Conservation (phyloP, 2,797 vertebrate species). For the Oophaga sylvatica region DNA sequence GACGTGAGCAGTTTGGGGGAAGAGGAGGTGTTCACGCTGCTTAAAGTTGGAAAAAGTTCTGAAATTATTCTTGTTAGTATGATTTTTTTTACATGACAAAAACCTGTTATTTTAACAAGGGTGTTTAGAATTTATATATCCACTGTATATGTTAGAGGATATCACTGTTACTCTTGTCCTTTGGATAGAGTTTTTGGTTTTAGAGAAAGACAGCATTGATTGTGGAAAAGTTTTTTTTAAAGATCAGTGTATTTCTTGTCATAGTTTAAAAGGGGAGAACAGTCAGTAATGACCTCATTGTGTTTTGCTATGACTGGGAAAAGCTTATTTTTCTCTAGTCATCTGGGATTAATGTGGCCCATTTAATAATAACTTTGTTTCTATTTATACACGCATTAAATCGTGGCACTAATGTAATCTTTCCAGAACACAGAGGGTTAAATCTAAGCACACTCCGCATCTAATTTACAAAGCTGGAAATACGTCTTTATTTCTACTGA, state of each 20-base stretch:
- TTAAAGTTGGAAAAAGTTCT: no score
- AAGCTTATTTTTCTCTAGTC: conserved; percentile 14
- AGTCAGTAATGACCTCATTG: not conserved
- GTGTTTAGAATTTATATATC: no score
- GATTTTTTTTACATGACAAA: no score
- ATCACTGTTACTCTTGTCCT: not conserved
- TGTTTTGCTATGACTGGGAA: conserved; percentile 4
- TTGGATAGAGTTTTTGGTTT: not conserved
- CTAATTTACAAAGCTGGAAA: not conserved
- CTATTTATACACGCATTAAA: conserved; percentile 38
- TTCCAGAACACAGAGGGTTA: not conserved
- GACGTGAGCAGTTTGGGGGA: no score
- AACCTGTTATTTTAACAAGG: no score
- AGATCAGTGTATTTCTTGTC: not conserved
- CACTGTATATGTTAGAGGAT: not conserved
- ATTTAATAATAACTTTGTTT: conserved; percentile 14
- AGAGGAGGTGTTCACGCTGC: no score
- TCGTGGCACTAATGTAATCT: conserved; percentile 12
- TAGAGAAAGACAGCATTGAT: not conserved
- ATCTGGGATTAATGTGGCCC: conserved; percentile 1
- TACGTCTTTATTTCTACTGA: conserved; percentile 1
- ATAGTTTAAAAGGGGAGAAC: not conserved
- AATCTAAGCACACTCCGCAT: not conserved
- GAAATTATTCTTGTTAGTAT: no score
- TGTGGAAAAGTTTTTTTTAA: not conserved